These are phyloP conservation scores for Urocitellus parryii DNA, from an alignment of 2,113 vertebrate species.

Conservation along the genomic window DNA sequence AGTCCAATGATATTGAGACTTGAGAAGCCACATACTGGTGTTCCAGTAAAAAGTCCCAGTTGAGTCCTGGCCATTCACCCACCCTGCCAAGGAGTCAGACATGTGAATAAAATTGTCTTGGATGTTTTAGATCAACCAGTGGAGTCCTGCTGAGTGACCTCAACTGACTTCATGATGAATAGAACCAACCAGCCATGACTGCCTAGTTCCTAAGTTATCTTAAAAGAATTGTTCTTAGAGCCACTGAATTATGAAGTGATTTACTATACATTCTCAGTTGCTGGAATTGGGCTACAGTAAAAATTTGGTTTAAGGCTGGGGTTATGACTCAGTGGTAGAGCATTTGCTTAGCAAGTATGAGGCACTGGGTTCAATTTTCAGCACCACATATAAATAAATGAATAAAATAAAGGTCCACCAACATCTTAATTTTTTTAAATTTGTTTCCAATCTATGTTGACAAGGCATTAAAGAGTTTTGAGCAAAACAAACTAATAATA, in stretches of 20 bases:
- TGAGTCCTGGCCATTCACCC: background rate
- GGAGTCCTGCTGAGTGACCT: background rate
- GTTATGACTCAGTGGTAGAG: too few relatives aligned
- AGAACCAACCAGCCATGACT: background rate
- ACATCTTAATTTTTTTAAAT: too few relatives aligned
- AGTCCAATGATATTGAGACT: background rate
- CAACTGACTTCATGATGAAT: background rate
- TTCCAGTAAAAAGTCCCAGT: background rate
- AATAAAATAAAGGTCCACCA: too few relatives aligned
- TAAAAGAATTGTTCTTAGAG: background rate
- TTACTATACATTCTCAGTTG: background rate
- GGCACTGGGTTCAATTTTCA: too few relatives aligned
- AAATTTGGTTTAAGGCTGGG: background rate
- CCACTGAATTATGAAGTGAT: constrained; percentile 30
- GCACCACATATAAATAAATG: too few relatives aligned
- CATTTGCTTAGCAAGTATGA: too few relatives aligned
- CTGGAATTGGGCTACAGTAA: background rate
- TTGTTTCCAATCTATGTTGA: background rate
- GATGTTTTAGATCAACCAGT: background rate
- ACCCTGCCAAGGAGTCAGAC: background rate
- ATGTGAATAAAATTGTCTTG: background rate
- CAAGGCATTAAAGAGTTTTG: background rate
- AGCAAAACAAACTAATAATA: constrained; percentile 30
- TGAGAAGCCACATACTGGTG: background rate
- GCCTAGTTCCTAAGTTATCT: background rate